phyloP scores from a whole-genome alignment of 2,113 vertebrate species.

The Rhea americana region DNA sequence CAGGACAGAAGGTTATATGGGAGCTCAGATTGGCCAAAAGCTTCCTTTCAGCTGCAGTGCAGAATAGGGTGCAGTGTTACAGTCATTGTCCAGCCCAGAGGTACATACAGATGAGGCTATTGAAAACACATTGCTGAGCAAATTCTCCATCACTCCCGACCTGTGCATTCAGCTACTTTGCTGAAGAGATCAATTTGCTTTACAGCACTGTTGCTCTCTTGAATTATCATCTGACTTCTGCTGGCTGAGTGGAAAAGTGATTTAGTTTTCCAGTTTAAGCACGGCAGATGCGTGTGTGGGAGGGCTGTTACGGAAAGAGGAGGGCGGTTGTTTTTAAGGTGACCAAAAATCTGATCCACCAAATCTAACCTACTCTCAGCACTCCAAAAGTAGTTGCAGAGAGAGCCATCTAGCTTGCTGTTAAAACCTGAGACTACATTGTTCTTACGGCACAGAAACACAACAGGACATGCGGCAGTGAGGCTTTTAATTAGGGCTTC shows the following conservation, averaged over 20 bases:
- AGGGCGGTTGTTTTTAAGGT: not conserved
- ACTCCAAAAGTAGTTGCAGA: not conserved
- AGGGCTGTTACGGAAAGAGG: not conserved
- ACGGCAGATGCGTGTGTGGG: slow-evolving; percentile 52
- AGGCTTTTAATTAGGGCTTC: accelerated
- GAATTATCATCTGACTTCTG: slow-evolving; percentile 1
- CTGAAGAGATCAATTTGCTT: slow-evolving; percentile 1
- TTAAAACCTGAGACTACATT: not conserved
- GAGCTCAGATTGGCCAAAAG: not conserved
- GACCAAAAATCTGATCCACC: slow-evolving; percentile 45
- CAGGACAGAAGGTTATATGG: not conserved
- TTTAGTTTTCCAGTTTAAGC: slow-evolving; percentile 6
- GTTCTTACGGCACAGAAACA: accelerated
- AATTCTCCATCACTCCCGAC: not conserved
- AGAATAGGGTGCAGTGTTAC: too few relatives aligned
- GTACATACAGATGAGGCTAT: accelerated
- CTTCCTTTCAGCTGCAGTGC: not conserved
- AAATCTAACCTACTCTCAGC: slow-evolving; percentile 2
- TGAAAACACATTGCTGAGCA: accelerated
- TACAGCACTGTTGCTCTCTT: not conserved
- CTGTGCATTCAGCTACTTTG: not conserved
- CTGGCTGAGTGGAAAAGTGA: slow-evolving; percentile 6
- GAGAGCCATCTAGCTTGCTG: not conserved
- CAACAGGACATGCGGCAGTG: accelerated
- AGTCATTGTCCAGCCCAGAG: too few relatives aligned